Percentiles rank a stretch among this genome's conserved stretches.
Evolutionary conservation across 2,888 invertebrate species (phyloP).

Genomic region (Aromia moschata): DNA sequence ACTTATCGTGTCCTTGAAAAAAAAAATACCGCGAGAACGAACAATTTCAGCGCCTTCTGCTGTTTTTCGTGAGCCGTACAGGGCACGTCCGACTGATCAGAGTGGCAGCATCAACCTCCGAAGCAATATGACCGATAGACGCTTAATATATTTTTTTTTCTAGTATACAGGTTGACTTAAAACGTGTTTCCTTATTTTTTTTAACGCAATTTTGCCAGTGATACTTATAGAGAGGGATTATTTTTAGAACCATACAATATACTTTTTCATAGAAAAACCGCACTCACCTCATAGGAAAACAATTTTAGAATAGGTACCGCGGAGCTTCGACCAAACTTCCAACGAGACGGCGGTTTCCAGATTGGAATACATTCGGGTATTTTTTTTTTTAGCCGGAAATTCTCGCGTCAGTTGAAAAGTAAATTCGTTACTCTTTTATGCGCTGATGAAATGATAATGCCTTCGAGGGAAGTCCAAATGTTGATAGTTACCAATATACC

Average conservation of each 20-base stretch:
- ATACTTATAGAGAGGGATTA: constrained; percentile 37
- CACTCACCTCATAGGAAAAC: constrained; percentile 51
- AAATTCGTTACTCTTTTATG: too few species aligned
- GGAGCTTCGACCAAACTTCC: not conserved
- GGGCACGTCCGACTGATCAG: constrained; percentile 9
- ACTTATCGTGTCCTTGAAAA: not conserved
- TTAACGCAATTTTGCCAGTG: constrained; percentile 40
- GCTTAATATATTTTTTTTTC: constrained; percentile 42
- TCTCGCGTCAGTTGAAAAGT: too few species aligned
- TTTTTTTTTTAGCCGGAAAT: too few species aligned
- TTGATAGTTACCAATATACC: too few species aligned
- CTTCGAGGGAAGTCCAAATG: too few species aligned
- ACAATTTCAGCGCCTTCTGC: not conserved
- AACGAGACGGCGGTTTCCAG: too few species aligned
- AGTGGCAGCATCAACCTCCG: constrained; percentile 20
- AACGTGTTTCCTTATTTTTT: constrained; percentile 33
- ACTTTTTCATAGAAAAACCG: constrained; percentile 49
- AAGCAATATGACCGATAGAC: constrained; percentile 40
- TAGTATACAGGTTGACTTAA: constrained; percentile 32
- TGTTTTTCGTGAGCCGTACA: not conserved
- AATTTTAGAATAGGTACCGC: not conserved
- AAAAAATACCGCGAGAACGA: not conserved
- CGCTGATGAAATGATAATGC: too few species aligned
- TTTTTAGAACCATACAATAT: constrained; percentile 40
- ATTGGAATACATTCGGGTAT: too few species aligned